Conservation (phyloP, 2,888 invertebrate species). For the Ophion slaviceki region DNA sequence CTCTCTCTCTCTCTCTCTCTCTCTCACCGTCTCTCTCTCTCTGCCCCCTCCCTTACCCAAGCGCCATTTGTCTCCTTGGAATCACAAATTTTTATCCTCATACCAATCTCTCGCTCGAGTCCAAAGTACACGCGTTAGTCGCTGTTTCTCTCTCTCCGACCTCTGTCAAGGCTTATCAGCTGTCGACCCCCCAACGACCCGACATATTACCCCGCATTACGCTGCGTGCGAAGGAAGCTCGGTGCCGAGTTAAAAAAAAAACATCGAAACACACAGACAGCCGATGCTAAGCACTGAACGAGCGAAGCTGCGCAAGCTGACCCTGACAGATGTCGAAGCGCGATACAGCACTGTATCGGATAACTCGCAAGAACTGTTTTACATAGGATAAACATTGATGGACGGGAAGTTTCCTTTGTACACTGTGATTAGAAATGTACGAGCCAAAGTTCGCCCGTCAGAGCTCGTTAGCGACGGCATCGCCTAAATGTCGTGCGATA, state of each 20-base stretch:
- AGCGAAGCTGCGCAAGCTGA: conserved; percentile 32
- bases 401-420: conserved; percentile 37
- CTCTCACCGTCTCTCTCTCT: neutral
- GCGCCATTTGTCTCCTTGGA: conserved; percentile 65
- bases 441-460: neutral
- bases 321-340: neutral
- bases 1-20: conserved; percentile 8
- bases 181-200: conserved; percentile 55
- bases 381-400: conserved; percentile 67
- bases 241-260: neutral
- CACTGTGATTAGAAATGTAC: conserved; percentile 17
- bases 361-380: conserved; percentile 51
- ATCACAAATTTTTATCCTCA: conserved; percentile 67
- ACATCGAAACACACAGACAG: neutral
- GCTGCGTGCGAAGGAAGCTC: neutral
- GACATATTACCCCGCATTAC: conserved; percentile 17
- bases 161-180: conserved; percentile 63
- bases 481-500: conserved; percentile 23
- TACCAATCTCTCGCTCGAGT: conserved; percentile 53
- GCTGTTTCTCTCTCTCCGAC: neutral
- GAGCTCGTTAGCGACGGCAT: conserved; percentile 58
- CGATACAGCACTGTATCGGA: conserved; percentile 7
- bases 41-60: conserved; percentile 24
- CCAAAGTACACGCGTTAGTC: conserved; percentile 50
- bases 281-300: neutral